Evolutionary conservation across 2,797 vertebrate species (phyloP).

Genomic region (Psittacula derbiana): DNA sequence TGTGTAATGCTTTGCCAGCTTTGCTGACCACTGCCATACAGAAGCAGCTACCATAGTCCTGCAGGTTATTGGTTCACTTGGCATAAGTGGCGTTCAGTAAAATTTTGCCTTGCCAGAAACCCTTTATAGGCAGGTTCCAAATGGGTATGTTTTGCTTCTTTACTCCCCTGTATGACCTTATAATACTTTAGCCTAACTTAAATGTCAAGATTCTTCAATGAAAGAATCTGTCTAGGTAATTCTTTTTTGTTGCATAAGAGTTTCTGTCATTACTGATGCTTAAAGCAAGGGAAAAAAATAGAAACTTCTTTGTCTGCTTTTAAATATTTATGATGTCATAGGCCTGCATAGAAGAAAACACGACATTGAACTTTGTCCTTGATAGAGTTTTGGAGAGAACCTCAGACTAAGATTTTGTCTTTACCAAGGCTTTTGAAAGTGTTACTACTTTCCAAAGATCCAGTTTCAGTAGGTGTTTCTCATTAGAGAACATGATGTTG

Average conservation of each 20-base stretch:
- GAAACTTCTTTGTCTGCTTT: neutral
- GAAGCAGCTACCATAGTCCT: neutral
- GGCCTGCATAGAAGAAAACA: neutral
- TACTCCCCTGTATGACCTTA: neutral
- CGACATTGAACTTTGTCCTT: neutral
- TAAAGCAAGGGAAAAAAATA: neutral
- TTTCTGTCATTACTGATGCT: neutral
- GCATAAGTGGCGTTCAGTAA: neutral
- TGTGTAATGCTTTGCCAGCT: neutral
- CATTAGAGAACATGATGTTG: neutral
- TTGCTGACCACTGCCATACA: neutral
- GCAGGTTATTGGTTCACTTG: neutral
- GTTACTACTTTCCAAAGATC: neutral
- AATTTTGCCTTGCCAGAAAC: neutral
- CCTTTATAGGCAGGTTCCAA: neutral
- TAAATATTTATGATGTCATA: neutral
- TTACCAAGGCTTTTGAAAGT: neutral
- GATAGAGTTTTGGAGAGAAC: neutral
- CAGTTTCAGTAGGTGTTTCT: neutral
- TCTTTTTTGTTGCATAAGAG: conserved; percentile 3
- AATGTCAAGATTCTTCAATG: neutral
- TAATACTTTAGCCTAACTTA: neutral
- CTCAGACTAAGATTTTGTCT: neutral
- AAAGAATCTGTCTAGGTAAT: neutral
- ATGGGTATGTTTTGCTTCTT: neutral